Conservation (phyloP, 2,888 invertebrate genomes). For the Drosophila algonquin region DNA sequence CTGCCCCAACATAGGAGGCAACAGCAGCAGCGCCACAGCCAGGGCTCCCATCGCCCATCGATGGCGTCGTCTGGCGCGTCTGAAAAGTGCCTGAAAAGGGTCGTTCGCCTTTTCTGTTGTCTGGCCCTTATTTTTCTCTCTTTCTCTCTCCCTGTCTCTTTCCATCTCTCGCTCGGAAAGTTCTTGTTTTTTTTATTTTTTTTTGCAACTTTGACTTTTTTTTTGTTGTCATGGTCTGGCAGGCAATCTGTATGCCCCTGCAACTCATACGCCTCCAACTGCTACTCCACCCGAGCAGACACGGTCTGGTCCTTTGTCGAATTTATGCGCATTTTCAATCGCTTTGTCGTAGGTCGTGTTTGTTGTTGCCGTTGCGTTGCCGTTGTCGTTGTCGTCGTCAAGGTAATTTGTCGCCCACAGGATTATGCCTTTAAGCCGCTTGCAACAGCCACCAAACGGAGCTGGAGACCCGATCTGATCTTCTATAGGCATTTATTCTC, state of each 20-base stretch:
- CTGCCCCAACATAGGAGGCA: constrained; percentile 66
- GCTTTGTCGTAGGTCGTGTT: constrained; percentile 80
- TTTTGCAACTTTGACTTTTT: constrained; percentile 69
- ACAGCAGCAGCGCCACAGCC: constrained; percentile 19
- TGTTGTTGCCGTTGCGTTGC: constrained; percentile 58
- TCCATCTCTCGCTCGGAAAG: background rate
- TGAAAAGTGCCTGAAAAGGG: constrained; percentile 68
- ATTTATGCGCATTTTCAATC: constrained; percentile 77
- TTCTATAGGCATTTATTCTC: background rate
- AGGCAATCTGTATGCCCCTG: constrained; percentile 25
- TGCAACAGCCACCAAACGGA: background rate
- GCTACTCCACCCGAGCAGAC: constrained; percentile 22
- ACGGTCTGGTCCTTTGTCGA: constrained; percentile 54
- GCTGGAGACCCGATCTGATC: background rate
- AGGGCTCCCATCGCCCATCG: constrained; percentile 29
- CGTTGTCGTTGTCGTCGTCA: constrained; percentile 63
- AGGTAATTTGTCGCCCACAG: constrained; percentile 74
- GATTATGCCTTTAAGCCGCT: constrained; percentile 61
- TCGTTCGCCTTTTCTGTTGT: constrained; percentile 81
- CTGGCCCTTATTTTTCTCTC: constrained; percentile 67
- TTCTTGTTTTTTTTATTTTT: constrained; percentile 37
- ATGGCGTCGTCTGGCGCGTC: constrained; percentile 72
- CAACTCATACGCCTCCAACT: background rate
- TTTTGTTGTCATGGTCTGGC: constrained; percentile 60
- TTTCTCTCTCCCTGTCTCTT: constrained; percentile 41